These are phyloP conservation scores for Alsophila aescularia DNA, from an alignment of 2,888 invertebrate species.

Conservation along the genomic window DNA sequence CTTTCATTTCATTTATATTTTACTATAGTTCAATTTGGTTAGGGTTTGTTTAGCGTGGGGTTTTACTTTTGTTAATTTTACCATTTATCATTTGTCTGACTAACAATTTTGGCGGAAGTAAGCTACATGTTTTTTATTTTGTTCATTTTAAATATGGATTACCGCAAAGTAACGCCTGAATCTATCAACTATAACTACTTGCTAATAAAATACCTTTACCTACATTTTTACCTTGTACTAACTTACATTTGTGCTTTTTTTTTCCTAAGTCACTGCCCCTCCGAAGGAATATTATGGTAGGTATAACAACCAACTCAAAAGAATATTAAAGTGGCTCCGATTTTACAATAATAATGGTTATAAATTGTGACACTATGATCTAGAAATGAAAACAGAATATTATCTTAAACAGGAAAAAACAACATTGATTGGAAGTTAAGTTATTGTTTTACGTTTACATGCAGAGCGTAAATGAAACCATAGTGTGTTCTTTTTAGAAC, in stretches of 20 bases:
- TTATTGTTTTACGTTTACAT: conserved; percentile 17
- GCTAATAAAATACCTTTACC: neutral
- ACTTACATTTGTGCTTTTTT: conserved; percentile 22
- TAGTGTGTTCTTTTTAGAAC: neutral
- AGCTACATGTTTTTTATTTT: too few relatives aligned
- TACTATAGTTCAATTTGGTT: too few relatives aligned
- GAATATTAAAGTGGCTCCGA: conserved; percentile 48
- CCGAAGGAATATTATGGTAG: conserved; percentile 72
- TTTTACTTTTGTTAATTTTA: too few relatives aligned
- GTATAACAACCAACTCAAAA: conserved; percentile 54
- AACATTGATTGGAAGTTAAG: neutral
- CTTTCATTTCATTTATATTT: too few relatives aligned
- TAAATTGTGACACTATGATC: neutral
- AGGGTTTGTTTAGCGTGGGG: too few relatives aligned
- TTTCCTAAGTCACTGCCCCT: conserved; percentile 38
- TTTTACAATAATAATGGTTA: neutral
- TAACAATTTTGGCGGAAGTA: too few relatives aligned
- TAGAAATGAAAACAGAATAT: neutral
- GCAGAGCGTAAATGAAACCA: conserved; percentile 5
- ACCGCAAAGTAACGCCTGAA: too few relatives aligned
- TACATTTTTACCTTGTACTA: neutral
- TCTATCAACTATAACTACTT: too few relatives aligned
- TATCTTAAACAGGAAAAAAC: neutral
- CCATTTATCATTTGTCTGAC: too few relatives aligned
- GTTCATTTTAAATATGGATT: too few relatives aligned